phyloP scores from a whole-genome alignment of 2,113 vertebrate species.

The Pterocles orientalis region DNA sequence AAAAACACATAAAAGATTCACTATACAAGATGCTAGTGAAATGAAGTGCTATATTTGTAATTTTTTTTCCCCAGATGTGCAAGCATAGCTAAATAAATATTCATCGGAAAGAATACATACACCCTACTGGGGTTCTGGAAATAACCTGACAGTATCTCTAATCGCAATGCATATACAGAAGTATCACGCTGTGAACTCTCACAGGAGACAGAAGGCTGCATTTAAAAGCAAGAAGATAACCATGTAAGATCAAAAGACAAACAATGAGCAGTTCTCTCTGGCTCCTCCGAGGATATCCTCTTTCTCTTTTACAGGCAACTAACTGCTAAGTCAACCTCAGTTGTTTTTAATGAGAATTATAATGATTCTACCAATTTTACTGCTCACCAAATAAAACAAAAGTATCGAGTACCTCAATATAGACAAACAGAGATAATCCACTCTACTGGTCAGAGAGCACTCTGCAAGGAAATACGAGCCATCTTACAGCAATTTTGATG shows the following conservation, averaged over 20 bases:
- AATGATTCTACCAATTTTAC: not conserved
- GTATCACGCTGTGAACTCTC: not conserved
- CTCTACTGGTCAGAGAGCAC: not conserved
- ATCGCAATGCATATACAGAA: not conserved
- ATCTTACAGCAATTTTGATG: not conserved
- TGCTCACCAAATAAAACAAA: constrained; percentile 12
- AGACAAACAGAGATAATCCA: not conserved
- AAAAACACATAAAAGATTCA: not conserved
- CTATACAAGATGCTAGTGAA: not conserved
- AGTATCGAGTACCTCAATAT: not conserved
- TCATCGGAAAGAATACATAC: not conserved
- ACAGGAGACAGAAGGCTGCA: not conserved
- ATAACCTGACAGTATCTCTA: constrained; percentile 12
- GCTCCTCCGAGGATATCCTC: constrained; percentile 23
- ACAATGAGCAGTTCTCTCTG: not conserved
- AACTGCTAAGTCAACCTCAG: not conserved
- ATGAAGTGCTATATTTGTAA: not conserved
- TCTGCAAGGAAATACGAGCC: not conserved
- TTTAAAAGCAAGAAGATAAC: constrained; percentile 19
- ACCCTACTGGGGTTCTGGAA: constrained; percentile 4
- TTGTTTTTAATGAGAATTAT: constrained; percentile 24
- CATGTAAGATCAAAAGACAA: constrained; percentile 35
- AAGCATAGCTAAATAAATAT: constrained; percentile 36
- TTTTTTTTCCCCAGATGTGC: not conserved
- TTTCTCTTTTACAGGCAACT: constrained; percentile 1